Base-by-base conservation (phyloP, 92 coral and sea anemone genomes). In the Parazoanthus atlanticus region DNA sequence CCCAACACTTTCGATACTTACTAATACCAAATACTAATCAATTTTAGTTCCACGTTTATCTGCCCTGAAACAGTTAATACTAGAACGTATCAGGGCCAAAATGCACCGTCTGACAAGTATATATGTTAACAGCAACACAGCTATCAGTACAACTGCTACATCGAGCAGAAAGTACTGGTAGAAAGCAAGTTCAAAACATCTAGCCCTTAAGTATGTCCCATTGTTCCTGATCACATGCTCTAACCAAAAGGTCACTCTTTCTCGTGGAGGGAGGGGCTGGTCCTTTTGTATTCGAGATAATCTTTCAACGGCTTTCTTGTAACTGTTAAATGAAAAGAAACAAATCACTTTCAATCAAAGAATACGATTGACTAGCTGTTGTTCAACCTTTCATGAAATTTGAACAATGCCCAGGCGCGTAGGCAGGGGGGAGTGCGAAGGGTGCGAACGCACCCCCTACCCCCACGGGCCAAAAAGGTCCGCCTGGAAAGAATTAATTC, bases 161-260 rank as follows among this genome's bases (percentile, higher is more conserved):
- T 84, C 87, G 38, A 84, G 52, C 36, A 84, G 78, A 69, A 84
- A 84, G 78, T 84, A 84, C 28, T 84, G 87, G 64, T 65, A 43
- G 65, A 43, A 84, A 70, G 87, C n/a, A 69, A 84, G 87, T 3
- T 84, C 66, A 21, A 84, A 70, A 19, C 87, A 70, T 46, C 66
- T 40, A 26, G 87, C 87, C 78, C 78, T 84, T 32, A 84, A 33
- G 36, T 84, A 32, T 19, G 78, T 84, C 40, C 87, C 78, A 70
- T 84, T 43, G 78, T 84, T 43, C 74, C 78, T 84, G 65, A 84
- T 84, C 78, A 84, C 87, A 66, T 84, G 87, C 78, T 84, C 87
- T 3, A 84, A 43, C 87, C 87, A 84, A 84, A 84, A 84, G 43
- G 19, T 10, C 11, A 72, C 52, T 70, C 87, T 71, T 70, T 84